A percentile compares a stretch with the other conserved stretches of the same genome.
phyloP scores from a whole-genome alignment of 2,888 invertebrate species.

The Yponomeuta cagnagella region DNA sequence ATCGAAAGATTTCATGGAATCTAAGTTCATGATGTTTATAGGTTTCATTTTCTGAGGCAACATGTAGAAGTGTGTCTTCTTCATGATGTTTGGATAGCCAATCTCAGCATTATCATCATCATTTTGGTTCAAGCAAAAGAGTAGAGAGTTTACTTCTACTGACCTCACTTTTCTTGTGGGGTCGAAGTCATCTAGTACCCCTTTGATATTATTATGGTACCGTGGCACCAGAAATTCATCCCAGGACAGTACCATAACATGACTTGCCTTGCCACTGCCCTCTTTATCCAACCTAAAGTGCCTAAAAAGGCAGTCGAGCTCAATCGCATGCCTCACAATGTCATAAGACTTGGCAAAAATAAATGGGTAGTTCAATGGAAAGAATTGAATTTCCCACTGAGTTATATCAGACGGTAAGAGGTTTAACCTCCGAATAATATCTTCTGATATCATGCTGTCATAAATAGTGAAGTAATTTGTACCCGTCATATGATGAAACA shows the following conservation, averaged over 20 bases:
- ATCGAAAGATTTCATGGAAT: slow-evolving; percentile 60
- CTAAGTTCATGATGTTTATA: slow-evolving; percentile 56
- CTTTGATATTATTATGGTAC: slow-evolving; percentile 70
- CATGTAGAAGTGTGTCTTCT: slow-evolving; percentile 60
- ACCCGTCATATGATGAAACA: slow-evolving; percentile 80
- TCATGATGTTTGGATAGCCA: slow-evolving; percentile 62
- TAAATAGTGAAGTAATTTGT: slow-evolving; percentile 80
- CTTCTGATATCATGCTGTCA: slow-evolving; percentile 73
- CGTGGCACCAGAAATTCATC: slow-evolving; percentile 80
- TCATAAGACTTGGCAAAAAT: slow-evolving; percentile 65
- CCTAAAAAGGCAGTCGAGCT: slow-evolving; percentile 80
- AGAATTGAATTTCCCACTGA: slow-evolving; percentile 73
- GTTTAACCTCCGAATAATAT: slow-evolving; percentile 61
- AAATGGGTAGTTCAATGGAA: slow-evolving; percentile 81
- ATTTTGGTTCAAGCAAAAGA: slow-evolving; percentile 65
- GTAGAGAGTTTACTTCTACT: slow-evolving; percentile 44
- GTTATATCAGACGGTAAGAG: slow-evolving; percentile 63
- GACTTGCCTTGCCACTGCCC: slow-evolving; percentile 63
- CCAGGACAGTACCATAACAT: slow-evolving; percentile 75
- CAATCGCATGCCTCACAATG: slow-evolving; percentile 69
- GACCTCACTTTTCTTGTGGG: slow-evolving; percentile 52
- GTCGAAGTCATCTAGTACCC: slow-evolving; percentile 71
- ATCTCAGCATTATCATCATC: slow-evolving; percentile 62
- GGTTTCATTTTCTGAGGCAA: slow-evolving; percentile 40
- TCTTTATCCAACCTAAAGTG: slow-evolving; percentile 72